Evolutionary conservation across 2,888 invertebrate genomes (phyloP), one percentile per base, ranked within the genome.

Genomic region (Scrobipalpa atriplicella): DNA sequence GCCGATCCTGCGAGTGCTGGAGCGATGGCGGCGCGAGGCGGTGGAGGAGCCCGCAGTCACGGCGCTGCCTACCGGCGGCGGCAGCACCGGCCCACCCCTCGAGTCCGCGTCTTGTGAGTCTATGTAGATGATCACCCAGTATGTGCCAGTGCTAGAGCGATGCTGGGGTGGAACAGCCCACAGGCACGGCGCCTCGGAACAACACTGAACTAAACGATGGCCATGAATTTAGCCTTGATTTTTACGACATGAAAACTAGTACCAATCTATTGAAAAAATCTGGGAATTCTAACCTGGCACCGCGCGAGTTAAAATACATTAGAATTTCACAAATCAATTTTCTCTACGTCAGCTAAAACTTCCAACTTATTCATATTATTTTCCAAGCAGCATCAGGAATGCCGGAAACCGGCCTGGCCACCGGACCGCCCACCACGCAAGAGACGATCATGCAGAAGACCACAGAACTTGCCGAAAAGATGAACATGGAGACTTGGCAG

Each of bases 401-500:
- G 36, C 43, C 75, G 60, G 81, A 79, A 56, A 67, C 79, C 11
- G 70, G 75, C 6, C 70, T n/a, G n/a, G n/a, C 80, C 10, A 80
- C 89, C 9, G 70, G 77, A 19, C 70, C 73, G 63, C 67, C 84
- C 43, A 79, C 89, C 51, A 88, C 84, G 52, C 87, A 93, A 68
- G 94, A 94, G 72, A 89, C 92, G 60, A 85, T 94, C 67, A 89
- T 87, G 72, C 94, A 95, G 71, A 87, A 94, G 69, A 93, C 95
- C 21, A 94, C 94, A 36, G 94, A 94, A 39, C 77, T 96, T 47
- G 95, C 96, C 39, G 94, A 95, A 69, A 95, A 95, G 78, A 94
- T 96, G 83, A 96, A 97, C 71, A 94, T 97, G 83, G 96, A 97
- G 72, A 94, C 96, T 78, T 97, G 97, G 97, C 97, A 95, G 70